Conservation (phyloP, 2,797 vertebrate genomes). For the Sebastes diaconus region DNA sequence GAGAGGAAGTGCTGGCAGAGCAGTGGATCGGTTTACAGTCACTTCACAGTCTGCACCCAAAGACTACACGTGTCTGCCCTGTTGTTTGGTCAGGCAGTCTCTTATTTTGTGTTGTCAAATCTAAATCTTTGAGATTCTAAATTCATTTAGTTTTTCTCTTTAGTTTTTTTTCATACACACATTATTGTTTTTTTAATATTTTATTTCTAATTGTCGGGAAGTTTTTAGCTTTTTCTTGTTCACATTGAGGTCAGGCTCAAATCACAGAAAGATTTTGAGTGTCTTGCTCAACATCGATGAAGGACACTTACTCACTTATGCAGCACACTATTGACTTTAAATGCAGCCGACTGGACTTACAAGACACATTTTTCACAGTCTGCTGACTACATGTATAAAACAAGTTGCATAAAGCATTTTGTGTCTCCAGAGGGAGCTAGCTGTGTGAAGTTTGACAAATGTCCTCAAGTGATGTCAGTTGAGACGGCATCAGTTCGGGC, state of each 20-base stretch:
- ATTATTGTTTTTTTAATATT: background rate
- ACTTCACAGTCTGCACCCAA: slow-evolving; percentile 1
- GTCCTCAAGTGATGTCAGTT: too few relatives aligned
- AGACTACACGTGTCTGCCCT: background rate
- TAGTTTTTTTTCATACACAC: background rate
- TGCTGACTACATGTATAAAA: background rate
- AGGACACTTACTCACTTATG: background rate
- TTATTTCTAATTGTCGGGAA: background rate
- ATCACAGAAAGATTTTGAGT: background rate
- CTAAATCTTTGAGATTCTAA: background rate
- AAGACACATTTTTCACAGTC: background rate
- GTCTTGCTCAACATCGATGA: background rate
- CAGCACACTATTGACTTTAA: background rate
- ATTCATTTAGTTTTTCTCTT: background rate
- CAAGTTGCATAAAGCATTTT: background rate
- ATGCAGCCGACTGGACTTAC: background rate
- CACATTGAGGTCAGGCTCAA: background rate
- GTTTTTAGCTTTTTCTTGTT: background rate
- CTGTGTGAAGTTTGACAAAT: background rate
- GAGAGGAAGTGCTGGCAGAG: slow-evolving; percentile 43
- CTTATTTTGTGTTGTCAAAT: background rate
- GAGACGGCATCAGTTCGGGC: too few relatives aligned
- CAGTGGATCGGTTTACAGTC: background rate
- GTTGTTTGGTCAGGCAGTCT: background rate
- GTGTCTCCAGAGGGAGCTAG: background rate